Conservation (phyloP, 2,888 invertebrate species). For the Ptychoptera albimana region DNA sequence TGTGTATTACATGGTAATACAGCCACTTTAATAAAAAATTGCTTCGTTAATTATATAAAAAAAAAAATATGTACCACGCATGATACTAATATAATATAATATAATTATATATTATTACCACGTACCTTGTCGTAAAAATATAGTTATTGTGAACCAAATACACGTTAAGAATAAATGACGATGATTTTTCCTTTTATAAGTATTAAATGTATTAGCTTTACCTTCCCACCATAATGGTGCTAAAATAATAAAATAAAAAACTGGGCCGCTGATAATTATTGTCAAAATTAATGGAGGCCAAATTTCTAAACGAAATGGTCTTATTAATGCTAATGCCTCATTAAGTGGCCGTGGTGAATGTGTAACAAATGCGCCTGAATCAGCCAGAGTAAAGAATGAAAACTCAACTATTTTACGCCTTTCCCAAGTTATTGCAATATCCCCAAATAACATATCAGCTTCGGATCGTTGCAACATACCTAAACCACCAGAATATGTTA, state of each 20-base stretch:
- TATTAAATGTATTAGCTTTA: neutral
- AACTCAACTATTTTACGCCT: constrained; percentile 56
- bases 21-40: constrained; percentile 1
- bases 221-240: constrained; percentile 31
- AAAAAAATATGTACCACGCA: neutral
- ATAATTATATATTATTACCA: no score
- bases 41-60: neutral
- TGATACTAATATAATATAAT: neutral
- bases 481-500: constrained; percentile 53
- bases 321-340: constrained; percentile 54
- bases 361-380: constrained; percentile 60
- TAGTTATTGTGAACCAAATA: constrained; percentile 55
- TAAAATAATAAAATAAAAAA: constrained; percentile 49
- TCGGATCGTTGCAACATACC: constrained; percentile 54
- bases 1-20: constrained; percentile 39
- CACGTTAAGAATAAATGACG: constrained; percentile 39
- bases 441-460: constrained; percentile 58
- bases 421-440: constrained; percentile 58
- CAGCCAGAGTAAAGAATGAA: constrained; percentile 58
- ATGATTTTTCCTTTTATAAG: constrained; percentile 18
- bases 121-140: constrained; percentile 56
- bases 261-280: constrained; percentile 47
- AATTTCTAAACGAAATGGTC: constrained; percentile 59
- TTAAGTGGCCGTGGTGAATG: constrained; percentile 57
- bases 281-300: constrained; percentile 56